Base-by-base conservation (phyloP, 2,113 vertebrate species). In the Myanophis thanlyinensis region DNA sequence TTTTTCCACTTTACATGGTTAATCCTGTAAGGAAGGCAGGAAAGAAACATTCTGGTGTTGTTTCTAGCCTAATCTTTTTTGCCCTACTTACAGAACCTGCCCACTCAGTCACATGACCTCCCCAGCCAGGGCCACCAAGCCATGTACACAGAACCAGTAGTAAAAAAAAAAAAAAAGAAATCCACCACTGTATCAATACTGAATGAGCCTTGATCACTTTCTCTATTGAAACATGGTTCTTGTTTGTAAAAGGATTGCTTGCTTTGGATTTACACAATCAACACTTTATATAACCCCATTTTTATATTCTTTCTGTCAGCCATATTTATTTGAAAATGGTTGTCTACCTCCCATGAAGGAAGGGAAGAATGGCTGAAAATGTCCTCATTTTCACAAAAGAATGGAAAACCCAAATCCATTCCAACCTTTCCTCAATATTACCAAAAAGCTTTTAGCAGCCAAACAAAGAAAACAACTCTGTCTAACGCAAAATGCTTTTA, bases 361-460 rank as follows among this genome's bases (percentile, higher is more conserved):
- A 80, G 35, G 73, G 73, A 6, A 3, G 7, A 22, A 80, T 22
- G 73, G 18, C 73, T 40, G 35, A 44, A 35, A 80, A 80, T 40
- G 35, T 22, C 27, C 27, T 62, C 73, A 40, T 80, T 80, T 44
- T 40, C 73, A 44, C 35, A 40, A 40, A 80, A 44, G 35, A 80
- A 80, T 80, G 35, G 73, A 22, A 80, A 40, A 80, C 73, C 73
- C 35, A 22, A 40, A 18, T 9, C 73, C 6, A 20, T 40, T 40
- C 7, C 73, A 80, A 80, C 73, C 35, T 80, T 80, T 80, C 35
- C 35, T 53, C 56, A 96, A 93, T 86, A 89, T 84, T 46, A 91
- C 93, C 93, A 54, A 95, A 94, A 93, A 95, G 94, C 95, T 97
- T 48, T 96, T 94, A 95, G 93, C 93, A 95, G 95, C 94, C 94